Evolutionary conservation across 2,888 invertebrate species (phyloP).

Genomic region (Iphiclides podalirius): DNA sequence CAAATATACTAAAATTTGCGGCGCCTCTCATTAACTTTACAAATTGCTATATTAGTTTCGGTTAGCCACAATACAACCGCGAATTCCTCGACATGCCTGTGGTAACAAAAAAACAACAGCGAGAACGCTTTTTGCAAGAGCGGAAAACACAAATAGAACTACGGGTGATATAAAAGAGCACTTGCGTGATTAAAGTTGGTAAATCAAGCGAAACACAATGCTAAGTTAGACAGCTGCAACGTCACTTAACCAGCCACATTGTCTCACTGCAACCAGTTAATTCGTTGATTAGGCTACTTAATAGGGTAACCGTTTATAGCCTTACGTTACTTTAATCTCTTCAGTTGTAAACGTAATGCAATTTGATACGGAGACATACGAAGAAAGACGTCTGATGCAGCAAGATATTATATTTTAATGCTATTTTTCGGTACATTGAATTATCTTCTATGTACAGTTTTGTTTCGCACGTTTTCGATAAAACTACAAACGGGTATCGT

Average conservation of each 20-base stretch:
- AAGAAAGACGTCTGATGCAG: no score
- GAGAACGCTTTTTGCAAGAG: no score
- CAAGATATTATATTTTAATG: no score
- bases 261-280: constrained; percentile 14
- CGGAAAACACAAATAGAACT: not conserved
- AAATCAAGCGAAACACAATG: constrained; percentile 13
- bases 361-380: not conserved
- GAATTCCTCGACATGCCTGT: no score
- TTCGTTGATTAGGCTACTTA: constrained; percentile 17
- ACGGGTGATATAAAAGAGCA: constrained; percentile 7
- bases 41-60: no score
- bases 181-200: constrained; percentile 13
- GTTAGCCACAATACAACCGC: no score
- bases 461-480: not conserved
- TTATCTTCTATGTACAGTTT: no score
- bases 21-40: no score
- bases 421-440: no score
- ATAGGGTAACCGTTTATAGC: constrained; percentile 6
- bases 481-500: not conserved
- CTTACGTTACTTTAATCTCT: constrained; percentile 5
- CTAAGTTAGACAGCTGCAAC: constrained; percentile 39
- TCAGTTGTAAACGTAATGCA: not conserved
- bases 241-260: constrained; percentile 30
- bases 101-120: no score
- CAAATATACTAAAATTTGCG: no score